A percentile compares a stretch with the other conserved stretches of the same genome.
These are phyloP conservation scores for Sericinus montela DNA, from an alignment of 2,888 invertebrate genomes.

Conservation along the genomic window DNA sequence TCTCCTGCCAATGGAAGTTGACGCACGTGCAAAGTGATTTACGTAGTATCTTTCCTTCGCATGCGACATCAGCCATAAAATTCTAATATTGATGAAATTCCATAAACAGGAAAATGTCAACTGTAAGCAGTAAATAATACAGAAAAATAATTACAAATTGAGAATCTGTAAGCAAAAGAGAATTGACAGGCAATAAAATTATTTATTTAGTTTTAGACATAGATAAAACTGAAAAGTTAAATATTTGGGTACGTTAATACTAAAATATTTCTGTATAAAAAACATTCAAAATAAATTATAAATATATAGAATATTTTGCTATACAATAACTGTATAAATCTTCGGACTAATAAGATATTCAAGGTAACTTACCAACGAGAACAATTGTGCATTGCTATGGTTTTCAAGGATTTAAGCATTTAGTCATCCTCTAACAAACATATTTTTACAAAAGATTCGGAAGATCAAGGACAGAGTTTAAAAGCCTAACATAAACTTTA, in stretches of 20 bases:
- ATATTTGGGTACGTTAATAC: too few species aligned
- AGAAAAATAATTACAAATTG: too few species aligned
- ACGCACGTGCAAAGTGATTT: slow-evolving; percentile 39
- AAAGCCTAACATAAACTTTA: too few species aligned
- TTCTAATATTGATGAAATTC: background rate
- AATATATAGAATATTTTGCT: too few species aligned
- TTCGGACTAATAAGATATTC: slow-evolving; percentile 24
- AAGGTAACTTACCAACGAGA: slow-evolving; percentile 46
- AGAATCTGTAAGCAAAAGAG: too few species aligned
- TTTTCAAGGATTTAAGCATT: slow-evolving; percentile 63
- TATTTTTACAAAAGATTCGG: slow-evolving; percentile 42
- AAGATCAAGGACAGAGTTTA: slow-evolving; percentile 51
- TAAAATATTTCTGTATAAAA: too few species aligned
- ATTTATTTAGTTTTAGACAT: too few species aligned
- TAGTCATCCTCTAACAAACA: slow-evolving; percentile 32
- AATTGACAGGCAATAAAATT: too few species aligned
- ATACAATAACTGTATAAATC: background rate
- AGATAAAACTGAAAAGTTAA: too few species aligned
- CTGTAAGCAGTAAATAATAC: too few species aligned
- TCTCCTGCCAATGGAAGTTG: slow-evolving; percentile 31
- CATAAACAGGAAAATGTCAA: background rate
- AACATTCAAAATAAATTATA: too few species aligned
- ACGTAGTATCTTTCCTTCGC: slow-evolving; percentile 40
- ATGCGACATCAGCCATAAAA: slow-evolving; percentile 25
- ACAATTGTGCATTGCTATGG: slow-evolving; percentile 51